A percentile compares a stretch with the other conserved stretches of the same genome.
These are phyloP conservation scores for Cuculus canorus DNA, from an alignment of 2,797 vertebrate species.

Conservation along the genomic window DNA sequence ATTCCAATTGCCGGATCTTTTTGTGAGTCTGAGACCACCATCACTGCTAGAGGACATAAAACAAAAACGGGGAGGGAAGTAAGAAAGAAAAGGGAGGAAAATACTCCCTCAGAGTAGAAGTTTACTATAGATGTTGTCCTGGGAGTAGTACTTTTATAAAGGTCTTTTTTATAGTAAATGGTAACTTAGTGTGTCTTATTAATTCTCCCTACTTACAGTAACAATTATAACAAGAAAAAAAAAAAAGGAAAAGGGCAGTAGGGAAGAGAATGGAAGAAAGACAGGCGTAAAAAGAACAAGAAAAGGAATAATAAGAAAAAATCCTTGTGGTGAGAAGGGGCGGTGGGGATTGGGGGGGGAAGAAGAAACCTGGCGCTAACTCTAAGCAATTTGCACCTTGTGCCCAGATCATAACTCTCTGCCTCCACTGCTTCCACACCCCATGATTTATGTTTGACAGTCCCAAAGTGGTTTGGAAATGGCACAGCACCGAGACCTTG, in stretches of 20 bases:
- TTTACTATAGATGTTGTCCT: background rate
- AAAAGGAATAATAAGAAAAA: background rate
- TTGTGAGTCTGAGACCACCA: background rate
- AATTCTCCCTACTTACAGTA: background rate
- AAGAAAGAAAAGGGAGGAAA: background rate
- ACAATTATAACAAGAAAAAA: background rate
- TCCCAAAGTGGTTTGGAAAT: conserved; percentile 60
- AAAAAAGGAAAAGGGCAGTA: fast-evolving
- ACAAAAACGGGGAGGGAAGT: background rate
- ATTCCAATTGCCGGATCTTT: background rate
- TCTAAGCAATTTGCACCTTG: conserved; percentile 69
- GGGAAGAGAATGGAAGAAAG: background rate
- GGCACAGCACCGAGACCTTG: conserved; percentile 58
- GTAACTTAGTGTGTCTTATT: background rate
- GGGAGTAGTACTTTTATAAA: background rate
- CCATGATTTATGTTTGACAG: conserved; percentile 60
- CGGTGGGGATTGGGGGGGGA: background rate
- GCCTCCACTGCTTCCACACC: conserved; percentile 28
- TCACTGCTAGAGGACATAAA: background rate
- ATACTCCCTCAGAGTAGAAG: background rate
- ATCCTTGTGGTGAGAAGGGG: background rate
- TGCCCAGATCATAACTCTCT: conserved; percentile 59
- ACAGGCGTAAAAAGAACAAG: background rate
- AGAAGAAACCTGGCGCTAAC: conserved; percentile 38
- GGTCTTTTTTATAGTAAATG: background rate